Evolutionary conservation across 2,888 invertebrate species (phyloP), one percentile per base, ranked within the genome.

Genomic region (Xestia ashworthii): DNA sequence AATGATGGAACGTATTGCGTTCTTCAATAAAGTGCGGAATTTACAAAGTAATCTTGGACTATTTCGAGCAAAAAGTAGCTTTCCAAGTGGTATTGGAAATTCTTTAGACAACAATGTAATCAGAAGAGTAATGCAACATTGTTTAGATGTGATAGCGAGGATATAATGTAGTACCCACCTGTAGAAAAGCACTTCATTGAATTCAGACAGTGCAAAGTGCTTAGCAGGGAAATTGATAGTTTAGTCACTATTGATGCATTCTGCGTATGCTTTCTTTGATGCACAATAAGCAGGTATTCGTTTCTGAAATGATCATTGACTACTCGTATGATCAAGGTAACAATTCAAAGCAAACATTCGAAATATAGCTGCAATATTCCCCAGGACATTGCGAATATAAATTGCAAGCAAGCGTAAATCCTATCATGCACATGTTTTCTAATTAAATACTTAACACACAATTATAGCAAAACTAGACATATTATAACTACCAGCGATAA

Each of bases 101-200:
- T 79, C 53, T 25, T 53, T 32, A 62, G 41, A 50, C n/a, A 58
- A 78, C 83, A 83, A 83, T 69, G 78, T 78, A 53, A 82, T 76
- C 78, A 60, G 77, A 60, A 32, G 32, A 44, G 77, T 58, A 68
- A 65, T 78, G 48, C 48, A 38, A 83, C 11, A 44, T 50, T 4
- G 41, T 22, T 22, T 11, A 32, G 48, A 60, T 4, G 4, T 19
- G 32, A 32, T 32, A 58, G 16, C 67, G 67, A 58, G 14, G 9
- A 66, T 66, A 75, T 0, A 25, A 25, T 38, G 3, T 60, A 22
- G 44, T 12, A 25, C 4, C 22, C n/a, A 80, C 25, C 41, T 48
- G 46, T 8, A 16, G 46, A 55, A 48, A 73, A 53, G 14, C 60
- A 60, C 3, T 25, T 8, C 32, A 48, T 62, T 19, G 3, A 65